Base-by-base conservation (phyloP, 2,797 vertebrate genomes). In the Sternotherus odoratus region DNA sequence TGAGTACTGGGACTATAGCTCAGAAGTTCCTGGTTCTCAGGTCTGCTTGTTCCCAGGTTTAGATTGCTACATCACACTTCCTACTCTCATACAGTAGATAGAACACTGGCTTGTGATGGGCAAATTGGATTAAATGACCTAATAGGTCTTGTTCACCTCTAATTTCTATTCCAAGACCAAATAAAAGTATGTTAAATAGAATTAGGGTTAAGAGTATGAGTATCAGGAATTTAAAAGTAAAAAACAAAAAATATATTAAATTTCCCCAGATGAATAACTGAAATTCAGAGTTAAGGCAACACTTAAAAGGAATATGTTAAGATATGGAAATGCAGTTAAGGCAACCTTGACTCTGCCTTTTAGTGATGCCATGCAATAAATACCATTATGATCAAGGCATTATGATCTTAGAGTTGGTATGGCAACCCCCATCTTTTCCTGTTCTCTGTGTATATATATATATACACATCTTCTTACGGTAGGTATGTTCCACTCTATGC, bases 141-240 rank as follows among this genome's bases (percentile, higher is more conserved):
- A 57, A 57, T 57, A 57, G 56, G 56, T 57, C 33, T 66, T 66
- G 33, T n/a, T 36, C n/a, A 66, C 19, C n/a, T 66, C 63, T 36
- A 36, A 69, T 66, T 93, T 79, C 84, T 95, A 82, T 95, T 94
- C 94, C 82, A 72, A 63, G 80, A 87, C 48, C 60, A 78, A 85
- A n/a, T n/a, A n/a, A 92, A 90, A 87, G 87, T 91, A 86, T 82
- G 92, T 93, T 90, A 94, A 92, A 46, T 72, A 79, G 74, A 94
- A 95, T 94, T 95, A 94, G 86, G 78, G 85, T 80, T 88, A 56
- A 95, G 95, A 94, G 91, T 89, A 36, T 91, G 90, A 36, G 56
- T 66, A 93, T 91, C 85, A 4, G 7, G 72, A 94, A 89, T 4
- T 2, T 51, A 83, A 85, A 3, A 89, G 81, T 75, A 57, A 84